phyloP scores from a whole-genome alignment of 35 echinoderm and acorn worm species.

The Nesometra sesokonis region DNA sequence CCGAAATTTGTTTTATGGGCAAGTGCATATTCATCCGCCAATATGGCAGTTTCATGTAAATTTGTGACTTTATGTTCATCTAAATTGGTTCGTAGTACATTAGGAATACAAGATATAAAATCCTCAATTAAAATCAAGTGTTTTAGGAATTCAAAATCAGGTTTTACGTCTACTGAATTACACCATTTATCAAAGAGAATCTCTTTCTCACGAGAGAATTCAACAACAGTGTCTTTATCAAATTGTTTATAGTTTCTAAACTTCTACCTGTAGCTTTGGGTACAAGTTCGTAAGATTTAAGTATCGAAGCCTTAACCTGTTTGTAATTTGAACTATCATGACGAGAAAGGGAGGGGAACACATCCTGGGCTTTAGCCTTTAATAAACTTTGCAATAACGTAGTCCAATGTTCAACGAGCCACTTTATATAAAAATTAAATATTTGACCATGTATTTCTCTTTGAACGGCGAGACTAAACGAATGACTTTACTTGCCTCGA shows the following conservation, averaged over 20 bases:
- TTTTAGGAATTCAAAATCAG: not conserved
- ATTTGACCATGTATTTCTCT: not conserved
- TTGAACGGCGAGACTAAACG: not conserved
- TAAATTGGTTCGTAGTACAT: too few species aligned
- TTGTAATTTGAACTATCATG: not conserved
- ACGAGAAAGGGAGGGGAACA: not conserved
- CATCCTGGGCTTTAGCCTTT: not conserved
- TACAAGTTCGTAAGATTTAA: conserved; percentile 6
- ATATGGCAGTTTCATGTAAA: too few species aligned
- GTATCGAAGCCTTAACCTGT: not conserved
- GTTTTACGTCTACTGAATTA: not conserved
- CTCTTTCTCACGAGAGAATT: not conserved
- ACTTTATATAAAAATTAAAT: not conserved
- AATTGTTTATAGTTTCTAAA: not conserved
- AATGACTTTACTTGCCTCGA: not conserved
- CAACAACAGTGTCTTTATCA: not conserved
- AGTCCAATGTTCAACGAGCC: conserved; percentile 4
- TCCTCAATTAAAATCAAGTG: not conserved
- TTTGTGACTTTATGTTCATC: too few species aligned
- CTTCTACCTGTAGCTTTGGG: conserved; percentile 1
- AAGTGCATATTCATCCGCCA: too few species aligned
- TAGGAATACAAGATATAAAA: not conserved
- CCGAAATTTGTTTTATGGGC: too few species aligned
- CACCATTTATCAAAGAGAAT: conserved; percentile 3
- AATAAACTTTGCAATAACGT: conserved; percentile 7